These are phyloP conservation scores for Pipistrellus pipistrellus DNA, from an alignment of 2,797 vertebrate genomes.

Conservation along the genomic window DNA sequence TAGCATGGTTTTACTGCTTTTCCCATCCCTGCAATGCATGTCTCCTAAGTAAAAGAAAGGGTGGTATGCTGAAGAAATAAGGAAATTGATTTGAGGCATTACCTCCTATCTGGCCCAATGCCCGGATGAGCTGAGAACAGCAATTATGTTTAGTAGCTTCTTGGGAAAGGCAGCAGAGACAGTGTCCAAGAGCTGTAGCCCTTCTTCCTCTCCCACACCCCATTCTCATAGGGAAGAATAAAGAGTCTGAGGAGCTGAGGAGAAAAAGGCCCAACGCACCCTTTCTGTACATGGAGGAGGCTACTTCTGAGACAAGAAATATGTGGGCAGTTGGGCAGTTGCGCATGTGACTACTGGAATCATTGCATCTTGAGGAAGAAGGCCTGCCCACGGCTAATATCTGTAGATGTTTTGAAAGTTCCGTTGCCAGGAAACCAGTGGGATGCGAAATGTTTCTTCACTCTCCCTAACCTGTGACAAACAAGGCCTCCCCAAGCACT, in stretches of 20 bases:
- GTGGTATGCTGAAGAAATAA: not conserved
- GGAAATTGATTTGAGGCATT: not conserved
- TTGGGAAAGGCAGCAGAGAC: not conserved
- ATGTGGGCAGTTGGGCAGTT: not conserved
- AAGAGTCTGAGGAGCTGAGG: not conserved
- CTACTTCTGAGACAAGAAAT: not conserved
- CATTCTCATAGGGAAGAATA: not conserved
- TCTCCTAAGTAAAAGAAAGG: not conserved
- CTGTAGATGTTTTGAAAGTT: not conserved
- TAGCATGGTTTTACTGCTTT: not conserved
- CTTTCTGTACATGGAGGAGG: not conserved
- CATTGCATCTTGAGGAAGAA: not conserved
- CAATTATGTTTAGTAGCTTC: not conserved
- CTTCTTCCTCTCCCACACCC: not conserved
- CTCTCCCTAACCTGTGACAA: not conserved
- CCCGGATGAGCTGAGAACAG: constrained; percentile 7
- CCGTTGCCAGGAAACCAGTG: not conserved
- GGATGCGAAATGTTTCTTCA: not conserved
- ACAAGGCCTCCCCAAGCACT: not conserved
- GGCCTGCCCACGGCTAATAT: not conserved
- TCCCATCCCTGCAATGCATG: not conserved
- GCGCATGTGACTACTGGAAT: not conserved
- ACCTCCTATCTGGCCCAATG: not conserved
- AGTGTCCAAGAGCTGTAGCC: not conserved
- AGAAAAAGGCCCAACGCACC: not conserved